Evolutionary conservation across 2,797 vertebrate species (phyloP).

Genomic region (Enteromius treurensis): DNA sequence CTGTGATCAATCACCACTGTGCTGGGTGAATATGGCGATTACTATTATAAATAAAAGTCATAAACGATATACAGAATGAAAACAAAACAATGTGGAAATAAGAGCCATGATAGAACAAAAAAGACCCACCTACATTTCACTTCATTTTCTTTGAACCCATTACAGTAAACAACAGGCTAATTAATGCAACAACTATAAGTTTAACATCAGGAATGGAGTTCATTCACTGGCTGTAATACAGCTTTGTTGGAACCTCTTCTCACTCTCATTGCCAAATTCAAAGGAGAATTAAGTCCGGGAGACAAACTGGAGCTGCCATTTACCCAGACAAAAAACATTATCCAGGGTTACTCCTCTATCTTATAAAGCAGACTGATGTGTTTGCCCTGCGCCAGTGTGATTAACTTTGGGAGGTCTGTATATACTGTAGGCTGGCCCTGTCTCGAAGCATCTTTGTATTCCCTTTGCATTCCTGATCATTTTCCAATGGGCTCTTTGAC

Average conservation of each 20-base stretch:
- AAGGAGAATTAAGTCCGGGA: conserved; percentile 45
- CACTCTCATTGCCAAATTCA: conserved; percentile 48
- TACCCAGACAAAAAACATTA: conserved; percentile 62
- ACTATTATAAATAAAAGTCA: conserved; percentile 71
- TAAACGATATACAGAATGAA: conserved; percentile 54
- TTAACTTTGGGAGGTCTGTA: conserved; percentile 65
- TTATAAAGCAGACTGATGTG: conserved; percentile 67
- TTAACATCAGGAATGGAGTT: background rate
- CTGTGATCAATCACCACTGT: conserved; percentile 64
- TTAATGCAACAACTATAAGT: background rate
- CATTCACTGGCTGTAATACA: background rate
- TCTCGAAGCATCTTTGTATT: conserved; percentile 70
- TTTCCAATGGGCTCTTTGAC: conserved; percentile 80
- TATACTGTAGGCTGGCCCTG: conserved; percentile 53
- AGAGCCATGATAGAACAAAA: conserved; percentile 6
- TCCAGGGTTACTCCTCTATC: conserved; percentile 67
- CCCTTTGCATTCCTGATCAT: conserved; percentile 73
- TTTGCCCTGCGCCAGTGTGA: conserved; percentile 66
- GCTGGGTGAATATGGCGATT: conserved; percentile 69
- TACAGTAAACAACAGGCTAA: conserved; percentile 18
- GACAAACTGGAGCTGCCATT: conserved; percentile 58
- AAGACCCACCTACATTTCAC: background rate
- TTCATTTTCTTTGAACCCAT: background rate
- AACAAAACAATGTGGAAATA: conserved; percentile 45
- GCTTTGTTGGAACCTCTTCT: conserved; percentile 30